Conservation (phyloP, 2,797 vertebrate genomes). For the Ammospiza maritima region DNA sequence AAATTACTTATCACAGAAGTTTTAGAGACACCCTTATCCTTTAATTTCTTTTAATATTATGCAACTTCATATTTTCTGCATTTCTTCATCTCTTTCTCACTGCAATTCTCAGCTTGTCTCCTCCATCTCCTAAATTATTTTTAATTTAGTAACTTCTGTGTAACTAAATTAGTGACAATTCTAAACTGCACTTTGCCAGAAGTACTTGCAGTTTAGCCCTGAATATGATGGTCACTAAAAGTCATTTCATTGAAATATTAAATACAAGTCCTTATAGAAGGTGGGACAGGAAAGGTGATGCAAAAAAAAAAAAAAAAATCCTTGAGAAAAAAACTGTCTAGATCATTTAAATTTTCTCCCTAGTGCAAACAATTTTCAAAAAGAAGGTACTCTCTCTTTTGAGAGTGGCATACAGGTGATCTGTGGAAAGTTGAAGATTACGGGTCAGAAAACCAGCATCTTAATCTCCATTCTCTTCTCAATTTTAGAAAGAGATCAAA, state of each 20-base stretch:
- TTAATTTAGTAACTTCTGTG: background rate
- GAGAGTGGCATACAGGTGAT: background rate
- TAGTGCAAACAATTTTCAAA: background rate
- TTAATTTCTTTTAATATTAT: background rate
- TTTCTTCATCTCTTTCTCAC: background rate
- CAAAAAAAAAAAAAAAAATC: background rate
- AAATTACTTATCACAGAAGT: background rate
- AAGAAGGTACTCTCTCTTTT: background rate
- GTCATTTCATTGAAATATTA: background rate
- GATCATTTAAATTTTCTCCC: background rate
- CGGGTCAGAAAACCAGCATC: background rate
- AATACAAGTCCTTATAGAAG: background rate
- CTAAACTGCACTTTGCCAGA: background rate
- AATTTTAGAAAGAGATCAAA: background rate
- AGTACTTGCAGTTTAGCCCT: background rate
- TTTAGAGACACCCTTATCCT: background rate
- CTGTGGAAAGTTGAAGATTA: background rate
- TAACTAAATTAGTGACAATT: background rate
- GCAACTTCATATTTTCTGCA: background rate
- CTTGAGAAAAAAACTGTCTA: background rate
- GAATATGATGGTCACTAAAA: background rate
- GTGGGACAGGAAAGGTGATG: background rate
- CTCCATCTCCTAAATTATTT: background rate
- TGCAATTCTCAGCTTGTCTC: background rate
- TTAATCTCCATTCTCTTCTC: background rate